These are phyloP conservation scores for Eudyptes chrysolophus DNA, from an alignment of 2,113 vertebrate species.

Conservation along the genomic window DNA sequence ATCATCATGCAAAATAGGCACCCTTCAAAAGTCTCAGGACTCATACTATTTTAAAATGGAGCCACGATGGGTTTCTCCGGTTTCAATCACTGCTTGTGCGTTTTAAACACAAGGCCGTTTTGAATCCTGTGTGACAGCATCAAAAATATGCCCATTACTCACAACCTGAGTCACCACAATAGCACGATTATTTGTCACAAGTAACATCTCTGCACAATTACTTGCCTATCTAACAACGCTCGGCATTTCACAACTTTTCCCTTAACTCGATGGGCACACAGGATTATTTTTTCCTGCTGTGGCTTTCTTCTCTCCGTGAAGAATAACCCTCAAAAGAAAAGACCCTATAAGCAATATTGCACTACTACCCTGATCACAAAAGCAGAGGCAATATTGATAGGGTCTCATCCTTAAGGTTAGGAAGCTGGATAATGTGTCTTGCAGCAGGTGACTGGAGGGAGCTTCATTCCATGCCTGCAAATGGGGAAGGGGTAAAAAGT, in stretches of 20 bases:
- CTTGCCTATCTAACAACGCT: constrained; percentile 17
- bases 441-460: constrained; percentile 44
- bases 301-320: constrained; percentile 50
- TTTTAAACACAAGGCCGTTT: constrained; percentile 9
- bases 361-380: constrained; percentile 88
- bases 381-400: constrained; percentile 97
- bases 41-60: constrained; percentile 34
- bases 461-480: constrained; percentile 70
- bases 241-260: constrained; percentile 13
- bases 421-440: constrained; percentile 59
- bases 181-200: constrained; percentile 34
- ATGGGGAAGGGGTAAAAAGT: constrained; percentile 64
- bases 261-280: constrained; percentile 9
- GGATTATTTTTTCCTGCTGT: constrained; percentile 37
- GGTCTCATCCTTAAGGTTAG: constrained; percentile 83
- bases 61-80: constrained; percentile 1
- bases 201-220: constrained; percentile 12
- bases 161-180: constrained; percentile 43
- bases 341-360: constrained; percentile 99
- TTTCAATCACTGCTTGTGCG: constrained; percentile 8
- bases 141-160: constrained; percentile 37
- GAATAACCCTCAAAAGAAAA: constrained; percentile 81
- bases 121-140: constrained; percentile 21
- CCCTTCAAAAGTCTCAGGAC: constrained; percentile 13
- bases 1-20: constrained; percentile 42